phyloP scores from a whole-genome alignment of 2,888 invertebrate genomes.

The Cerastoderma edule region DNA sequence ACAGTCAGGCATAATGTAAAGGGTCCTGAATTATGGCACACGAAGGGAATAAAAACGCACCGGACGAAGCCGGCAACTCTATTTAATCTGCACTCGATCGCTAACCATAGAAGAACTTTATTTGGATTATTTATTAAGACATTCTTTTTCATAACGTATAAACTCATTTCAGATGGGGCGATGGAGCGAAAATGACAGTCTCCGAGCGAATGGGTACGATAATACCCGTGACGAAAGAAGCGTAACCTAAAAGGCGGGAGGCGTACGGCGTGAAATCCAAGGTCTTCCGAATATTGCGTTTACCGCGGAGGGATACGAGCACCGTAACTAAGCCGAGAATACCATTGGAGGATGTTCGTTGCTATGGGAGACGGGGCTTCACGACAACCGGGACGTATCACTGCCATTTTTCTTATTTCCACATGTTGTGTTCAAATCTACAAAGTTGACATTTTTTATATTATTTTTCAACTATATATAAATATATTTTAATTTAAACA shows the following conservation, averaged over 20 bases:
- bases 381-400: constrained; percentile 19
- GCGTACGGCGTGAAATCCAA: neutral
- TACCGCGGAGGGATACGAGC: constrained; percentile 13
- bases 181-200: constrained; percentile 25
- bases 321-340: too few species aligned
- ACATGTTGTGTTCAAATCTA: constrained; percentile 27
- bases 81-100: constrained; percentile 23
- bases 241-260: constrained; percentile 18
- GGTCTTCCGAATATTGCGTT: constrained; percentile 8
- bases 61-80: neutral
- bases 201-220: constrained; percentile 20
- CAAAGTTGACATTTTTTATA: neutral
- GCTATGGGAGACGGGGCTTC: constrained; percentile 12
- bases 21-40: too few species aligned
- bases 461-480: neutral
- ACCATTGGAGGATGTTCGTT: constrained; percentile 17
- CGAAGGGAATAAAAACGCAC: constrained; percentile 9
- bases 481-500: constrained; percentile 1
- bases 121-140: constrained; percentile 28
- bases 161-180: constrained; percentile 25
- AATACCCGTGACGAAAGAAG: constrained; percentile 27
- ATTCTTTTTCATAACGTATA: constrained; percentile 24
- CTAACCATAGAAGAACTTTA: constrained; percentile 21
- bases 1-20: too few species aligned
- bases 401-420: constrained; percentile 16